These are phyloP conservation scores for Cephus nigrinus DNA, from an alignment of 2,888 invertebrate species.

Conservation along the genomic window DNA sequence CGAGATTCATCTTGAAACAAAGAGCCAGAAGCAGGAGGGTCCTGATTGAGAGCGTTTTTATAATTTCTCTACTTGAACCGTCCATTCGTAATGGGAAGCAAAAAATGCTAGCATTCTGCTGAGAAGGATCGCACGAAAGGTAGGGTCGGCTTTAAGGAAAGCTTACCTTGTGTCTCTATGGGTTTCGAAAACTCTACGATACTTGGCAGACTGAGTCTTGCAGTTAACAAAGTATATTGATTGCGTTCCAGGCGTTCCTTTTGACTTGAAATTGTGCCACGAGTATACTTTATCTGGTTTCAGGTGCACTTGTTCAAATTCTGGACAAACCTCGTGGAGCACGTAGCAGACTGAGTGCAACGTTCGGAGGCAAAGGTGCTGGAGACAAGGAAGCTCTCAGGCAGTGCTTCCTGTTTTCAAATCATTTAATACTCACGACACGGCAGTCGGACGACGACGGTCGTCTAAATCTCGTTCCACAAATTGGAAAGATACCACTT, in stretches of 20 bases:
- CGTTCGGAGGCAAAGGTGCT: conserved; percentile 68
- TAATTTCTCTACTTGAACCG: background rate
- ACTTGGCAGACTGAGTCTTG: background rate
- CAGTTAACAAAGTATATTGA: background rate
- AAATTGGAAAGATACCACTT: conserved; percentile 83
- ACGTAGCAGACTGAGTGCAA: conserved; percentile 70
- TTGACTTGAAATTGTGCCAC: background rate
- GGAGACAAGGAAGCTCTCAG: conserved; percentile 78
- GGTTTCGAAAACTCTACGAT: background rate
- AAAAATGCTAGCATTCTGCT: background rate
- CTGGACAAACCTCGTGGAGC: conserved; percentile 71
- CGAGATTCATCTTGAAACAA: background rate
- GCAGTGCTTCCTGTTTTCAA: conserved; percentile 92
- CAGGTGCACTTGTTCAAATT: conserved; percentile 83
- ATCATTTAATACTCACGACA: conserved; percentile 87
- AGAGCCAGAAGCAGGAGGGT: background rate
- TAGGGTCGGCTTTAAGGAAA: background rate
- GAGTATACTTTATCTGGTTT: conserved; percentile 27
- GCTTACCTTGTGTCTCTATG: background rate
- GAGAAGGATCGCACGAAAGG: background rate
- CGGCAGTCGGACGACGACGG: conserved; percentile 80
- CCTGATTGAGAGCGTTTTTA: background rate
- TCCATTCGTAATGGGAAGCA: too few species aligned
- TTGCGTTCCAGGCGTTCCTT: background rate
- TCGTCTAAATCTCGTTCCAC: conserved; percentile 85